These are phyloP conservation scores for Typhlichthys subterraneus DNA, from an alignment of 2,797 vertebrate genomes.

Conservation along the genomic window DNA sequence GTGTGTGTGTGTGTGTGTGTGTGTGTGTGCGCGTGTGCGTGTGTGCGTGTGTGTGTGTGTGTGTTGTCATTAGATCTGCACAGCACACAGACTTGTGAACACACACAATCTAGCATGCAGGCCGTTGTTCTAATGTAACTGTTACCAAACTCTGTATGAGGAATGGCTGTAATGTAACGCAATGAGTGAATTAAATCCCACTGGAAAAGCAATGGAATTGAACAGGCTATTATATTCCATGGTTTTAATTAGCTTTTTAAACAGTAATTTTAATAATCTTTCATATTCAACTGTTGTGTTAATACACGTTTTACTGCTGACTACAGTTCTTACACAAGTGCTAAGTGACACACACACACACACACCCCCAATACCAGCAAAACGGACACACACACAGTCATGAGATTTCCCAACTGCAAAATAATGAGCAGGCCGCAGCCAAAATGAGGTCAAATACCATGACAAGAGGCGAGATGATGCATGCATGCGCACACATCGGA, in stretches of 20 bases:
- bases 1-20: constrained; percentile 22
- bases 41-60: constrained; percentile 22
- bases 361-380: no score
- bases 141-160: constrained; percentile 21
- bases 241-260: no score
- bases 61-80: constrained; percentile 28
- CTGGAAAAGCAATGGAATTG: neutral
- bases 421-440: neutral
- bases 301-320: no score
- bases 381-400: neutral
- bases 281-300: no score
- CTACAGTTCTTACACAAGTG: neutral
- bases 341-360: neutral
- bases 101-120: constrained; percentile 39
- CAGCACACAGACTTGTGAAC: constrained; percentile 26
- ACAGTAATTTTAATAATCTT: no score
- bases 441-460: no score
- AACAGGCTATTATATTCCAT: neutral
- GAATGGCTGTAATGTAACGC: constrained; percentile 1
- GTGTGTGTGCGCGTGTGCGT: constrained; percentile 22
- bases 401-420: neutral
- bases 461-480: no score
- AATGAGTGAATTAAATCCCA: neutral
- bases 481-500: no score
- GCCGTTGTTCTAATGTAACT: constrained; percentile 26